Conservation (phyloP, 1,140 invertebrate species). For the Brevipalpus yothersi region DNA sequence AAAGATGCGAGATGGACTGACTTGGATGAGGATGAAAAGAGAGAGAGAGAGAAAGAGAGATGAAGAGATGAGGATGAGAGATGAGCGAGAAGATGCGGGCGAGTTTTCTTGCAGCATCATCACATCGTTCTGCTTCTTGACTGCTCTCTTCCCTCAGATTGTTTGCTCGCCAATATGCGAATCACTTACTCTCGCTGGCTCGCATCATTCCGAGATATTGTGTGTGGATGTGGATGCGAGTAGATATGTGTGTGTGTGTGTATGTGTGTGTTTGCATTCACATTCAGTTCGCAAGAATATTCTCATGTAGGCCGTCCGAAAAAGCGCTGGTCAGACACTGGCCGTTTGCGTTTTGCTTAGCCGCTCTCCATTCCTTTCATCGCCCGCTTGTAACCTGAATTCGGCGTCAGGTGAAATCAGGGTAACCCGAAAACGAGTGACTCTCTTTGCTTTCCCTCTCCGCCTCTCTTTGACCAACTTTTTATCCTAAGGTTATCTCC, state of each 20-base stretch:
- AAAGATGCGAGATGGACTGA: neutral
- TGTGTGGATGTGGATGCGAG: neutral
- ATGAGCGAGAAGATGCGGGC: neutral
- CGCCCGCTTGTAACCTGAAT: too few relatives aligned
- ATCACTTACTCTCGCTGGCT: neutral
- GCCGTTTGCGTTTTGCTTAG: neutral
- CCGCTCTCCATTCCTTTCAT: neutral
- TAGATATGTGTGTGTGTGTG: too few relatives aligned
- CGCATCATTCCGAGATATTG: neutral
- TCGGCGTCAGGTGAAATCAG: too few relatives aligned
- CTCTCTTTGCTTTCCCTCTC: neutral
- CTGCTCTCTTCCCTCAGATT: neutral
- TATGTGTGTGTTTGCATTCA: too few relatives aligned
- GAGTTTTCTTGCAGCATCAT: neutral
- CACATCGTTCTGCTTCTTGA: neutral
- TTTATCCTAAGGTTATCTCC: too few relatives aligned
- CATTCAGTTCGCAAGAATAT: too few relatives aligned
- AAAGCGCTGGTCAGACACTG: neutral
- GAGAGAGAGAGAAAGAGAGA: neutral
- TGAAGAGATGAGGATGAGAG: slow-evolving; percentile 1
- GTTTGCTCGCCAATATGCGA: neutral
- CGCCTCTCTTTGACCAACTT: too few relatives aligned
- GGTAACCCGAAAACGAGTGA: too few relatives aligned
- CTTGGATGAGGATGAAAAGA: neutral
- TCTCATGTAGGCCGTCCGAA: neutral